These are phyloP conservation scores for Trichogramma pretiosum DNA, from an alignment of 1,140 invertebrate species.

Conservation along the genomic window DNA sequence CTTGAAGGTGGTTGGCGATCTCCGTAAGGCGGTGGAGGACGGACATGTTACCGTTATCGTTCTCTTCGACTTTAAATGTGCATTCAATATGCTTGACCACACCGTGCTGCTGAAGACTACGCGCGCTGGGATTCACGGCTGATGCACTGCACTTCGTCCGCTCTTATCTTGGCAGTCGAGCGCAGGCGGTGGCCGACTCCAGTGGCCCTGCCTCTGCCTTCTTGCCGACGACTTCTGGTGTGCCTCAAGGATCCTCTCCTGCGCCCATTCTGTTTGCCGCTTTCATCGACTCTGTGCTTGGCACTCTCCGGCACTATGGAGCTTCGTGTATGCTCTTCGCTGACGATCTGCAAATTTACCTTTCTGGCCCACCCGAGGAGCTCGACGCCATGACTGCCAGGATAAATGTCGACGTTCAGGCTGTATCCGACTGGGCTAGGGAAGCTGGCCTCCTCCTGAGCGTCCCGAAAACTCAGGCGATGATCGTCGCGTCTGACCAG, in stretches of 20 bases:
- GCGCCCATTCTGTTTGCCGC: neutral
- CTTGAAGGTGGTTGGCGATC: neutral
- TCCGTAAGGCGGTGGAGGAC: neutral
- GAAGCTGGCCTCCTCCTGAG: neutral
- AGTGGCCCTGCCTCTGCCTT: neutral
- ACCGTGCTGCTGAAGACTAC: neutral
- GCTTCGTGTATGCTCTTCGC: neutral
- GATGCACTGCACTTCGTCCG: neutral
- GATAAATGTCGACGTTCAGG: neutral
- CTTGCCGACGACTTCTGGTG: neutral
- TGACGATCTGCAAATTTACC: neutral
- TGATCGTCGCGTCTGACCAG: neutral
- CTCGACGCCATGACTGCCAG: neutral
- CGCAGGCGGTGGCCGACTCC: neutral
- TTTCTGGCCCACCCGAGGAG: neutral
- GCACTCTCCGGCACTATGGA: neutral
- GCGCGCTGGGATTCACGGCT: neutral
- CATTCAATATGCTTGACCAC: conserved; percentile 3
- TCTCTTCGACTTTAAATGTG: conserved; percentile 2
- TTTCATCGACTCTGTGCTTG: neutral
- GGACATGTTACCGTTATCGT: conserved; percentile 1
- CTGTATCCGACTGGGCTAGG: neutral
- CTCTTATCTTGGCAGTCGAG: neutral
- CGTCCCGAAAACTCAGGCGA: neutral
- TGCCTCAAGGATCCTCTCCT: neutral